Base-by-base conservation (phyloP, 2,888 invertebrate species). In the Sialis fuliginosa region DNA sequence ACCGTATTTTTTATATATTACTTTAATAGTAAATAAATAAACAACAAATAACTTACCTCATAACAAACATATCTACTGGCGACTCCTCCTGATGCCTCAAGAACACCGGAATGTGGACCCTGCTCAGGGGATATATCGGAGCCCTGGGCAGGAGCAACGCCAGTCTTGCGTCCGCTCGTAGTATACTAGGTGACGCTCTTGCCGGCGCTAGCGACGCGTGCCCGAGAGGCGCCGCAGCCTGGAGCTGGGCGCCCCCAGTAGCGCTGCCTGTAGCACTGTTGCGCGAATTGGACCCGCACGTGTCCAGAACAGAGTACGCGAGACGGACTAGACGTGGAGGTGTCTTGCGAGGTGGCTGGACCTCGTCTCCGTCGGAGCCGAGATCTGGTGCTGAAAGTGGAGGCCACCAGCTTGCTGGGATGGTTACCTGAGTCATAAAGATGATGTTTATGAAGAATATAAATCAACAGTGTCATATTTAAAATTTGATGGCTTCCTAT, bases 321-420 rank as follows among this genome's bases (percentile, higher is more conserved):
- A 91, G 76, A 59, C 83, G 79, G 12, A 86, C 81, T 51, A 81
- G 72, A 45, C 81, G 71, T 44, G 85, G 85, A 12, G 87, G 82
- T 43, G 78, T 74, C 62, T 75, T 72, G 55, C 62, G 65, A 6
- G 42, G 42, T 22, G 22, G 22, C 4, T 22, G 22, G 22, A 22
- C 22, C 22, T 22, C 22, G 4, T 22, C 22, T 2, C 22, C 22
- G 6, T 63, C 69, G 7, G 75, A 74, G 53, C 76, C 74, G 35
- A 74, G 77, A 49, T 74, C 73, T 0, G 76, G 76, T 1, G 75
- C 69, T 5, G 78, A 77, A 48, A 80, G 60, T 1, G 85, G 78
- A 13, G 81, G 79, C 92, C 93, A 95, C 93, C 93, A 95, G 46
- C 80, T 78, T 7, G 88, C 81, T 0, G 93, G 95, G 35, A 95